A percentile compares a stretch with the other conserved stretches of the same genome.
These are phyloP conservation scores for Gobionotothen gibberifrons DNA, from an alignment of 2,797 vertebrate genomes.

Conservation along the genomic window DNA sequence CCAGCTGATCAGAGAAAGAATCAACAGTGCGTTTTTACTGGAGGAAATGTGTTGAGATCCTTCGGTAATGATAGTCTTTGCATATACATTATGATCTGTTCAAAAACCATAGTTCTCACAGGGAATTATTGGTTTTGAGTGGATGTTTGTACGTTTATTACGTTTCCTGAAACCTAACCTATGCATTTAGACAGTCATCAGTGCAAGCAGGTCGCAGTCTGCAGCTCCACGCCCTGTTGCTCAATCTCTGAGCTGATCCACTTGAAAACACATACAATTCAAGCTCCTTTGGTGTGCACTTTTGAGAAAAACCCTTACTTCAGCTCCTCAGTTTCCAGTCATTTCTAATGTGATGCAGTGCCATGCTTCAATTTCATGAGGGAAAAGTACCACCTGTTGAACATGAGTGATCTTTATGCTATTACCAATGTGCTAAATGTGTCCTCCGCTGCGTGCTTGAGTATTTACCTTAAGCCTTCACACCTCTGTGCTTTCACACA, in stretches of 20 bases:
- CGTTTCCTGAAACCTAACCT: not conserved
- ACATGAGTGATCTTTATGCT: not conserved
- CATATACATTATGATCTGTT: not conserved
- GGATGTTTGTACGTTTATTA: slow-evolving; percentile 7
- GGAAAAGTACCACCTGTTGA: not conserved
- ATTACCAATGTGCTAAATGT: not conserved
- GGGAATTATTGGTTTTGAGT: not conserved
- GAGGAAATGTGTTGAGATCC: not conserved
- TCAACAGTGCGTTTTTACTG: not conserved
- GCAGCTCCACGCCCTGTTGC: not conserved
- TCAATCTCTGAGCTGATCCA: too few relatives aligned
- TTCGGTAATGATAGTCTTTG: slow-evolving; percentile 5
- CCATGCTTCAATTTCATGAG: not conserved
- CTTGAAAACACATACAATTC: too few relatives aligned
- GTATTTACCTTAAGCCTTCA: not conserved
- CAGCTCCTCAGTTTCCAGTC: not conserved
- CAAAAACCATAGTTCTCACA: slow-evolving; percentile 1
- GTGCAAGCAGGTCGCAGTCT: not conserved
- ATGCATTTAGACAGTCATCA: not conserved
- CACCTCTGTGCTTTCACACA: not conserved
- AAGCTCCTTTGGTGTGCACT: not conserved
- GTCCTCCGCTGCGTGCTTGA: not conserved
- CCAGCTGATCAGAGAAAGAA: not conserved
- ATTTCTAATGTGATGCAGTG: not conserved
- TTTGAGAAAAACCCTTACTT: not conserved